Evolutionary conservation across 2,888 invertebrate genomes (phyloP), one percentile per base, ranked within the genome.

Genomic region (Metopia argyrocephala): DNA sequence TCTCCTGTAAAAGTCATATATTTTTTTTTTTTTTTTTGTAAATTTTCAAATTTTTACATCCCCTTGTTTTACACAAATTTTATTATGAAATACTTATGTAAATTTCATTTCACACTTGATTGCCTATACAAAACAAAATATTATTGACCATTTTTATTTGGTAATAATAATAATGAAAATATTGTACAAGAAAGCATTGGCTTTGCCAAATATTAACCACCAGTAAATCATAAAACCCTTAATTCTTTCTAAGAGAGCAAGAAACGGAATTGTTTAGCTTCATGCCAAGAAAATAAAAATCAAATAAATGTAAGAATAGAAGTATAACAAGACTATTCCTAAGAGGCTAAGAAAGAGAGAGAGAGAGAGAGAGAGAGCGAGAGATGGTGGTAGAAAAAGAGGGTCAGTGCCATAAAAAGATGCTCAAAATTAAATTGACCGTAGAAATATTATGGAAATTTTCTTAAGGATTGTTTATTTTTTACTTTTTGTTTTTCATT

Each of bases 31-130:
- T n/a, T n/a, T n/a, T n/a, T n/a, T n/a, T n/a, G n/a, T n/a, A n/a
- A n/a, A n/a, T n/a, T n/a, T n/a, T n/a, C n/a, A n/a, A n/a, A n/a
- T n/a, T n/a, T n/a, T n/a, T n/a, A n/a, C n/a, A n/a, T n/a, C n/a
- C n/a, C n/a, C n/a, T n/a, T n/a, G 48, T 64, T 70, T 64, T 57
- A 21, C 31, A 52, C 27, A 52, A 52, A 12, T n/a, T 27, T n/a
- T 56, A 2, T 38, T n/a, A 5, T 46, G 65, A 52, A 28, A 65
- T 61, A 59, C 66, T 71, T 71, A 78, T 78, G 71, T 59, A 71
- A 71, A 71, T 78, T 78, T 66, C 46, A 78, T 78, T 78, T 78
- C 59, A 78, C 71, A 78, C 71, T 71, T 61, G 65, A 78, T 31
- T 78, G 65, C 50, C 45, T 61, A n/a, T n/a, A 9, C 54, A 66